phyloP scores from a whole-genome alignment of 2,113 vertebrate genomes.

The Callipepla squamata region DNA sequence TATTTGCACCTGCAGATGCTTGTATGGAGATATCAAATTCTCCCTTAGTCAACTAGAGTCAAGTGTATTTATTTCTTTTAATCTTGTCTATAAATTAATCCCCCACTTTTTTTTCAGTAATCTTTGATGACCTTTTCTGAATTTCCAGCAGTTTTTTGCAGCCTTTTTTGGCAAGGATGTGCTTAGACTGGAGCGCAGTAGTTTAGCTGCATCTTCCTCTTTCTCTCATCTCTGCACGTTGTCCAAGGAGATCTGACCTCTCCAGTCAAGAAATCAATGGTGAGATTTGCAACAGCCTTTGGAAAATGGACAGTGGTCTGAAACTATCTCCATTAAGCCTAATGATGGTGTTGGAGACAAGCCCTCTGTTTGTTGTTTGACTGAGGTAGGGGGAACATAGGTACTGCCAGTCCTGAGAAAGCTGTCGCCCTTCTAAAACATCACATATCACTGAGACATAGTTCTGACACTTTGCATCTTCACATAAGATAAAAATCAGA shows the following conservation, averaged over 20 bases:
- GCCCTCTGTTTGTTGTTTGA: background rate
- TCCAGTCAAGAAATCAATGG: background rate
- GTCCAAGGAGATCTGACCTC: background rate
- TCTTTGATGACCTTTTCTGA: constrained; percentile 17
- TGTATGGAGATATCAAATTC: background rate
- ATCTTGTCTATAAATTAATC: constrained; percentile 25
- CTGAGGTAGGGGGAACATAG: background rate
- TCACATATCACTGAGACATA: background rate
- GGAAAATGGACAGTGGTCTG: background rate
- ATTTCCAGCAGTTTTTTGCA: background rate
- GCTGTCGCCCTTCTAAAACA: background rate
- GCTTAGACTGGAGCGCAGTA: background rate
- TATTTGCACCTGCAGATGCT: constrained; percentile 21
- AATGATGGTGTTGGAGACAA: background rate
- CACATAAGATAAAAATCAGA: background rate
- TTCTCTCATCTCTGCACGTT: background rate
- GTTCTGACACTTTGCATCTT: background rate
- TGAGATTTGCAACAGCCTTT: background rate
- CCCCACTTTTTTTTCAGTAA: background rate
- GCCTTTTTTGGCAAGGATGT: background rate
- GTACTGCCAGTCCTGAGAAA: constrained; percentile 3
- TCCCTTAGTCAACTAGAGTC: background rate
- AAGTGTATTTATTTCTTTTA: constrained; percentile 31
- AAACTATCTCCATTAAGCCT: background rate
- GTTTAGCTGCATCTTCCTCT: background rate